Base-by-base conservation (phyloP, 2,888 invertebrate genomes). In the Acanthosepion esculentum region DNA sequence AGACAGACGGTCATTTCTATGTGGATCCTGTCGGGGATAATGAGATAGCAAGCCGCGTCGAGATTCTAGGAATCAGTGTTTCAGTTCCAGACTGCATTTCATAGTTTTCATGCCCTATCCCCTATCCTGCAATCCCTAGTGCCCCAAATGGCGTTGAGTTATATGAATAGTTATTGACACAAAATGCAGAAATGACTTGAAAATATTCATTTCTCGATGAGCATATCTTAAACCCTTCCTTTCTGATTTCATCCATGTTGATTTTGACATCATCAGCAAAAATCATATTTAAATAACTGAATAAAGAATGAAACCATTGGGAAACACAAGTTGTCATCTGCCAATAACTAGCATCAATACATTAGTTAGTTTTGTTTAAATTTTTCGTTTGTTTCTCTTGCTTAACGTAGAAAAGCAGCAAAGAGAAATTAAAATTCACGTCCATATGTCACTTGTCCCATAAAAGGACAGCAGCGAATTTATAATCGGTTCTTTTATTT, bases 201-300 rank as follows among this genome's bases (percentile, higher is more conserved):
- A n/a, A 78, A 78, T 78, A 78, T 78, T 78, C n/a, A 78, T 78
- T n/a, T 78, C 78, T 10, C 12, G 78, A 78, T n/a, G 15, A 33
- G 78, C 78, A 15, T 78, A 10, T 78, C n/a, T 78, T n/a, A 78
- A 78, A 78, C 12, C 78, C 15, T n/a, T n/a, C n/a, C 78, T 12
- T n/a, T 78, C 78, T n/a, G 18, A 12, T 8, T 33, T 33, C 78
- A 20, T 78, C n/a, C 78, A 18, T 78, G 78, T 78, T 78, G 78
- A 15, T 78, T 78, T 78, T 78, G 78, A n/a, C n/a, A 33, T 78
- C 12, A 78, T 78, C 78, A 78, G 33, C 78, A 78, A 78, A 78
- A 78, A 78, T n/a, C n/a, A 78, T 78, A 78, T 78, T 78, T 78
- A n/a, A 78, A 78, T 78, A 78, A 78, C n/a, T 78, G 78, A 78